Percentiles rank a stretch among this genome's conserved stretches.
Conservation (phyloP, 2,113 vertebrate genomes). For the Phalacrocorax brasilianus region DNA sequence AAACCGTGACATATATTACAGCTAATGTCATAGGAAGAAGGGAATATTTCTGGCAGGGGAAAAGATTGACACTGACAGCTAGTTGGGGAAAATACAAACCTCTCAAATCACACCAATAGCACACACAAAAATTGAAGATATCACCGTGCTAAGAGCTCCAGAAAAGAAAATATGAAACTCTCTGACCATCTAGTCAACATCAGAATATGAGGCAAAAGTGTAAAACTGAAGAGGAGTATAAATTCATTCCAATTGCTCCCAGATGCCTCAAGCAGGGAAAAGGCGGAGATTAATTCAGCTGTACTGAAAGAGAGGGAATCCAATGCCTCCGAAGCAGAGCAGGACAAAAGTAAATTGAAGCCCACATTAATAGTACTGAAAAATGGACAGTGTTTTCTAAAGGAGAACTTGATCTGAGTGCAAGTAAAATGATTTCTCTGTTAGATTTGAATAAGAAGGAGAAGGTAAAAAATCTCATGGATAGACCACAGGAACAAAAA, state of each 20-base stretch:
- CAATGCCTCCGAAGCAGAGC: neutral
- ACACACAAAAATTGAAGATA: neutral
- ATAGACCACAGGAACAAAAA: neutral
- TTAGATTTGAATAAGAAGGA: slow-evolving; percentile 12
- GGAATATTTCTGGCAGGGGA: neutral
- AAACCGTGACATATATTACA: neutral
- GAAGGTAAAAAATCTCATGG: neutral
- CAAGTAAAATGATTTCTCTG: slow-evolving; percentile 10
- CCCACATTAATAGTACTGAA: neutral
- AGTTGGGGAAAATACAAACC: neutral
- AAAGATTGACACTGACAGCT: neutral
- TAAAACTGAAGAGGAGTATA: neutral
- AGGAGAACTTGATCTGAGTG: neutral
- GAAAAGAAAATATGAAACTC: neutral
- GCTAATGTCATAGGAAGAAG: neutral
- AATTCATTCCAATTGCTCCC: neutral
- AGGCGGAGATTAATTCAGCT: slow-evolving; percentile 19
- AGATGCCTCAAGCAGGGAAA: neutral
- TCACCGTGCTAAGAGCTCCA: neutral
- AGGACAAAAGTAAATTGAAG: slow-evolving; percentile 18
- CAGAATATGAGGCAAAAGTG: slow-evolving; percentile 17
- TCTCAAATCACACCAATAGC: neutral
- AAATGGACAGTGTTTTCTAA: slow-evolving; percentile 13
- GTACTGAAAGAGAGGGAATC: slow-evolving; percentile 17
- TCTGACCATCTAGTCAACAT: neutral